Evolutionary conservation across 2,797 vertebrate species (phyloP), one percentile per base, ranked within the genome.

Genomic region (Argya squamiceps): DNA sequence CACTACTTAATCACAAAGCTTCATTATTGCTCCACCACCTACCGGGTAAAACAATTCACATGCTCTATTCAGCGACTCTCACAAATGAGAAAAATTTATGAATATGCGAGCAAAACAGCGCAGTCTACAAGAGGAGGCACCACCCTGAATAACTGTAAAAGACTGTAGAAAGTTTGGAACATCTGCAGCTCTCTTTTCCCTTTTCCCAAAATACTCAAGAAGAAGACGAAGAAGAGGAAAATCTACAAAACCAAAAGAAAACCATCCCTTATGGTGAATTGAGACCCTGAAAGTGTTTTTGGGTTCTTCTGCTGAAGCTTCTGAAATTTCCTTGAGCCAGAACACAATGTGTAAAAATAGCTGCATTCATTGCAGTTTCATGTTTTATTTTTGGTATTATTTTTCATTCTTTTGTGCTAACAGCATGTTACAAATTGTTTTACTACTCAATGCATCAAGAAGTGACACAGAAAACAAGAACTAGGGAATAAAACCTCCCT

Each of bases 1-100:
- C 97, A 97, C 97, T 93, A 98, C 98, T 98, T 99, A 99, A 99
- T 99, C 99, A 99, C 96, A 97, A 98, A 98, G 94, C 98, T 99
- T 98, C 98, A 98, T 99, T 98, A 98, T 97, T 97, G 97, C 98
- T 95, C 71, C 92, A 98, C 98, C 98, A 98, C 98, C 98, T 98
- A 98, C 98, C 89, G 98, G 94, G 98, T 98, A 97, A 98, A 98
- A 98, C 98, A 98, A 98, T 98, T 98, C 97, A 17, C 97, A 97
- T 56, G 86, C 94, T 97, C 93, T 93, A 67, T 83, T 98, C 97
- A 96, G 96, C 82, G 64, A 95, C 93, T 97, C 97, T 97, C 96
- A 93, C 97, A 98, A 98, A 98, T 95, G 98, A 98, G 98, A 98
- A 98, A 98, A 98, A 98, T 97, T 97, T 98, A 98, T 98, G 97